phyloP scores from a whole-genome alignment of 2,888 invertebrate species.

The Troides aeacus region DNA sequence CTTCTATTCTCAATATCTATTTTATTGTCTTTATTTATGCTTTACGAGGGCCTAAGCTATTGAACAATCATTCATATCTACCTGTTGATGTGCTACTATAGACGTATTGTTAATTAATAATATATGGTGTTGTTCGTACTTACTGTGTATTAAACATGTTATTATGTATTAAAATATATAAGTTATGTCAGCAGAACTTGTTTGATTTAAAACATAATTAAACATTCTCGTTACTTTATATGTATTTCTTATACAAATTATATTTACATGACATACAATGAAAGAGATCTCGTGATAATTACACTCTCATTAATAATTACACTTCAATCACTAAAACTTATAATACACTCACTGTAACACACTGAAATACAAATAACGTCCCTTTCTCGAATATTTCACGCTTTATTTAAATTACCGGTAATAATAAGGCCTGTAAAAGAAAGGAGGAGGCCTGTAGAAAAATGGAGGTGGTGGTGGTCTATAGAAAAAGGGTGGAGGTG shows the following conservation, averaged over 20 bases:
- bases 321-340: too few relatives aligned
- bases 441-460: constrained; percentile 35
- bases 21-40: constrained; percentile 37
- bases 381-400: not conserved
- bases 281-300: too few relatives aligned
- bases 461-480: constrained; percentile 24
- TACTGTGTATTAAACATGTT: constrained; percentile 57
- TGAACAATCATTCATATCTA: constrained; percentile 28
- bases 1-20: constrained; percentile 45
- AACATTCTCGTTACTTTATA: too few relatives aligned
- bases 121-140: constrained; percentile 53
- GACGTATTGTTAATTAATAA: constrained; percentile 47
- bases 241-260: too few relatives aligned
- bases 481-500: constrained; percentile 21
- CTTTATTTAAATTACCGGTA: not conserved
- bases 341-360: too few relatives aligned
- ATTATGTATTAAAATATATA: constrained; percentile 72
- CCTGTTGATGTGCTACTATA: constrained; percentile 32
- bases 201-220: constrained; percentile 33
- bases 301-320: too few relatives aligned
- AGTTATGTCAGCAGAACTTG: constrained; percentile 67
- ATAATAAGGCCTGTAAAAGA: constrained; percentile 2
- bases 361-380: too few relatives aligned
- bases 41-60: constrained; percentile 55
- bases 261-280: too few relatives aligned